These are phyloP conservation scores for Bombyx huttoni DNA, from an alignment of 2,888 invertebrate species.

Conservation along the genomic window DNA sequence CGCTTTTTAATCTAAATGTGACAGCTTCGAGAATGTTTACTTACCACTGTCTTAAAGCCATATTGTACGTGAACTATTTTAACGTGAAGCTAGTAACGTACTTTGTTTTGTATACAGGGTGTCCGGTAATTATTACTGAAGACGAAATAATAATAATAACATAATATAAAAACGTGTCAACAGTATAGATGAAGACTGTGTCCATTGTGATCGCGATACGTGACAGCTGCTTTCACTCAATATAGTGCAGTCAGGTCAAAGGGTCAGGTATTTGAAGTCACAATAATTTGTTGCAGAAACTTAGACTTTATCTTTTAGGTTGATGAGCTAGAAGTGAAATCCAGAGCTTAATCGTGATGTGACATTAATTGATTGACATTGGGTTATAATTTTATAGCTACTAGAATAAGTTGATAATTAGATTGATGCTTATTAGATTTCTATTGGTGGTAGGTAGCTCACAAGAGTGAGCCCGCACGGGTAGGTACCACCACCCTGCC, in stretches of 20 bases:
- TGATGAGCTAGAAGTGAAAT: neutral
- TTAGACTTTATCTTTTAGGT: neutral
- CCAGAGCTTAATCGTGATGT: neutral
- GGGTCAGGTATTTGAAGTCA: slow-evolving; percentile 17
- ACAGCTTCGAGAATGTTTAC: no score
- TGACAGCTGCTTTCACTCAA: slow-evolving; percentile 55
- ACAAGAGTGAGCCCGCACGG: no score
- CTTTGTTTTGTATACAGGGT: no score
- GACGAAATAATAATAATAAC: no score
- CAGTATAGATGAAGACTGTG: neutral
- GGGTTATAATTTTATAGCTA: neutral
- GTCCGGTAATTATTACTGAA: no score
- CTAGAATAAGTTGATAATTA: neutral
- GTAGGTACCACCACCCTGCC: no score
- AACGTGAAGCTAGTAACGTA: no score
- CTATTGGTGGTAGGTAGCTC: no score
- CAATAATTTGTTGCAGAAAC: neutral
- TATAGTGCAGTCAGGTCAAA: slow-evolving; percentile 38
- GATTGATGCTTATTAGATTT: no score
- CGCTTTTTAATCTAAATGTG: no score
- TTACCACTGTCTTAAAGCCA: no score
- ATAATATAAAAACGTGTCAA: neutral
- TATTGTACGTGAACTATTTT: no score
- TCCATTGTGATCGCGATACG: slow-evolving; percentile 24
- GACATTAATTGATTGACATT: neutral